These are phyloP conservation scores for Sminthopsis crassicaudata DNA, from an alignment of 2,113 vertebrate species.

Conservation along the genomic window DNA sequence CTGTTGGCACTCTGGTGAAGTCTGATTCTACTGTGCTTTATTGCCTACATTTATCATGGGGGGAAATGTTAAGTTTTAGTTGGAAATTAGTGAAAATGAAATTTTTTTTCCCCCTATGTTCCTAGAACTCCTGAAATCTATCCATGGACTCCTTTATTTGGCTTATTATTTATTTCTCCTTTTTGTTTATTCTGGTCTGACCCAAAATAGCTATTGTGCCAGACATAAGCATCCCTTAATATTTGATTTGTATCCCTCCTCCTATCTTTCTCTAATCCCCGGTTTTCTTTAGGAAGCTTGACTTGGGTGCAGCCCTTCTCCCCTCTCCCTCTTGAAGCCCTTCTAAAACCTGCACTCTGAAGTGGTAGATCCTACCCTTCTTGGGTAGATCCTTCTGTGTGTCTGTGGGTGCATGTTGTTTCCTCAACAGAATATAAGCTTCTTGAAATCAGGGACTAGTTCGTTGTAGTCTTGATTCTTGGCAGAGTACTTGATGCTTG, in stretches of 20 bases:
- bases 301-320: too few species aligned
- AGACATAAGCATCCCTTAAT: fast-evolving
- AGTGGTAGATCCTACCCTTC: too few species aligned
- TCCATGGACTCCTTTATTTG: background rate
- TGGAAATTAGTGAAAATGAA: background rate
- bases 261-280: too few species aligned
- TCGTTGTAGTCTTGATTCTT: background rate
- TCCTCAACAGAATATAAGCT: too few species aligned
- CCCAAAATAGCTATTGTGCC: background rate
- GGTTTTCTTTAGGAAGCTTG: too few species aligned
- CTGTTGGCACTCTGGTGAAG: background rate
- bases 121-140: background rate
- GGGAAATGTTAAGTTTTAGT: background rate
- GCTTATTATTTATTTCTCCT: too few species aligned
- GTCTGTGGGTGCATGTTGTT: too few species aligned
- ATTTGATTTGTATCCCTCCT: background rate
- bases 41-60: background rate
- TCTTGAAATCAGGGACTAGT: background rate
- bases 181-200: too few species aligned
- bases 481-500: background rate
- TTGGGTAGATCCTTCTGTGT: too few species aligned
- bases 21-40: background rate
- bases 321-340: too few species aligned
- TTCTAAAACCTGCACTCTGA: too few species aligned
- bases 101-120: background rate